These are phyloP conservation scores for Lathamus discolor DNA, from an alignment of 2,113 vertebrate genomes.

Conservation along the genomic window DNA sequence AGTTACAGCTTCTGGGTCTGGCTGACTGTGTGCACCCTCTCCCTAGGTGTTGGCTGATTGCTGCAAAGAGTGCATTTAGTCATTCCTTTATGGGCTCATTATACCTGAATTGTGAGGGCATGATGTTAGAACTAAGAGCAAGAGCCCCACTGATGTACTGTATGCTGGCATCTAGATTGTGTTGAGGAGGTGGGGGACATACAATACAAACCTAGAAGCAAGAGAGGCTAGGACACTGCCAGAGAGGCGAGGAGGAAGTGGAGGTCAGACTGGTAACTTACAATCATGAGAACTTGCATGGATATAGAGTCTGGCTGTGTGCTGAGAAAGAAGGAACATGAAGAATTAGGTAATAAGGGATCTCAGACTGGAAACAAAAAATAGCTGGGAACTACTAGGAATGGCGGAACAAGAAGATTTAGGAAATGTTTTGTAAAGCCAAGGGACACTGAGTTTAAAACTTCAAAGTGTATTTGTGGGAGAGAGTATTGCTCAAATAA, in stretches of 20 bases:
- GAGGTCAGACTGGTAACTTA: neutral
- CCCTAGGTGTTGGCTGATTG: neutral
- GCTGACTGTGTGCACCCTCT: neutral
- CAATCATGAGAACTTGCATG: neutral
- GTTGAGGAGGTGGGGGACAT: neutral
- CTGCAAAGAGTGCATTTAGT: neutral
- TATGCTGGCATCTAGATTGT: neutral
- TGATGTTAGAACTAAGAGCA: neutral
- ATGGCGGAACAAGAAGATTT: neutral
- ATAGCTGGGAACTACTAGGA: neutral
- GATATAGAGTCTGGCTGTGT: neutral
- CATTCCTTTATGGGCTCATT: neutral
- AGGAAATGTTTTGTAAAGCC: neutral
- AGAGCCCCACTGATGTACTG: neutral
- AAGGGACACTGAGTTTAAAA: neutral
- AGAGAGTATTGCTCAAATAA: neutral
- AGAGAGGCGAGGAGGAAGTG: neutral
- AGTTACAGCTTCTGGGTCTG: neutral
- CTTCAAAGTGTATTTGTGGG: neutral
- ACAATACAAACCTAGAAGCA: neutral
- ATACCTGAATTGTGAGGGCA: neutral
- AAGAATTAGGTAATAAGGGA: neutral
- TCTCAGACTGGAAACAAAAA: neutral
- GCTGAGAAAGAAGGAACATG: neutral
- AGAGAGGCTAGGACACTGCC: neutral